Percentiles rank a stretch among this genome's conserved stretches.
phyloP scores from a whole-genome alignment of 2,113 vertebrate genomes.

The Tychaedon coryphoeus region DNA sequence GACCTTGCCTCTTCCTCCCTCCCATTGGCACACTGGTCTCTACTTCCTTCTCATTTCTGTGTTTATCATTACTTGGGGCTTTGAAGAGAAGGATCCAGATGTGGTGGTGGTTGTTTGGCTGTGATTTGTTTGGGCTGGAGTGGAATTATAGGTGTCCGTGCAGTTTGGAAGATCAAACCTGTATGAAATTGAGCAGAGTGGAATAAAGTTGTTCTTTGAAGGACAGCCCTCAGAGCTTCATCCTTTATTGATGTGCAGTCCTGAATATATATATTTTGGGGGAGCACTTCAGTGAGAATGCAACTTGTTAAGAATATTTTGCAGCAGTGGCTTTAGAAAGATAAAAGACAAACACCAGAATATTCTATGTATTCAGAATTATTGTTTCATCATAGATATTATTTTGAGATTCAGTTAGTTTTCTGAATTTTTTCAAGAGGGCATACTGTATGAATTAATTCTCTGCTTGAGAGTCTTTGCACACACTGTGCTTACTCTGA shows the following conservation, averaged over 20 bases:
- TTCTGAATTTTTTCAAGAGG: neutral
- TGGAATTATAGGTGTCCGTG: neutral
- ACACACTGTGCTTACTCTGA: neutral
- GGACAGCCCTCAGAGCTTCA: neutral
- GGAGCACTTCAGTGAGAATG: neutral
- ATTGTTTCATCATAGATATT: neutral
- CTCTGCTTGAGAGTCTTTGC: neutral
- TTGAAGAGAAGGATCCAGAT: neutral
- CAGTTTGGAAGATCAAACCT: neutral
- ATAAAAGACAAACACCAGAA: neutral
- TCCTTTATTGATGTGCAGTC: neutral
- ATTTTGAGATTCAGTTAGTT: neutral
- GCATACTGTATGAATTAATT: neutral
- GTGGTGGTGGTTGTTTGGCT: neutral
- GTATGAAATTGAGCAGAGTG: neutral
- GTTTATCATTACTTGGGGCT: neutral
- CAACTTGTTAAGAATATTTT: neutral
- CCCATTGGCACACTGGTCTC: neutral
- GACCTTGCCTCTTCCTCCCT: neutral
- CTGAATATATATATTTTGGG: neutral
- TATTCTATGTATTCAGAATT: neutral
- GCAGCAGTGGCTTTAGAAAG: neutral
- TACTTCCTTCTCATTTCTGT: neutral
- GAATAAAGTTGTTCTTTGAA: neutral
- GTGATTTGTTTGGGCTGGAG: neutral